Evolutionary conservation across 2,797 vertebrate genomes (phyloP).

Genomic region (Dryobates pubescens): DNA sequence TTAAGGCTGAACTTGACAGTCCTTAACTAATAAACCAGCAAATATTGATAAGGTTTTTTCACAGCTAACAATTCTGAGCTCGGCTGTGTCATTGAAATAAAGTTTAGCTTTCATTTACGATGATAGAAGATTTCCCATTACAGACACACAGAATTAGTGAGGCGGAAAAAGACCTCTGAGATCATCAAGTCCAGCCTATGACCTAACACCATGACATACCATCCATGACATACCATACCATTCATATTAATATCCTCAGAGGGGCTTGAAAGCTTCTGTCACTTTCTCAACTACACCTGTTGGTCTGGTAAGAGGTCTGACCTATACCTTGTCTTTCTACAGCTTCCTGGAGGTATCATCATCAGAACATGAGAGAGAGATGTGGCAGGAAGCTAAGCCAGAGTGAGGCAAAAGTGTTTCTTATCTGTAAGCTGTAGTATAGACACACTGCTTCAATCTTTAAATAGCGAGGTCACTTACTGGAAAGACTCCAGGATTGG

Average conservation of each 20-base stretch:
- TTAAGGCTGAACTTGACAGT: neutral
- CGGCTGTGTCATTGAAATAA: neutral
- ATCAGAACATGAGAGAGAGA: neutral
- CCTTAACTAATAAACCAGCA: neutral
- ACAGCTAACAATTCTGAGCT: neutral
- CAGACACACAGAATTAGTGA: too few species aligned
- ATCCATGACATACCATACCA: fast-evolving
- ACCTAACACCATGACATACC: too few species aligned
- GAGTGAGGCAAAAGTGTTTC: neutral
- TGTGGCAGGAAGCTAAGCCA: neutral
- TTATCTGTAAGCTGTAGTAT: neutral
- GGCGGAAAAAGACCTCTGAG: too few species aligned
- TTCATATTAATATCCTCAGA: neutral
- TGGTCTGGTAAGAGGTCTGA: neutral
- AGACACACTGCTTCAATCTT: neutral
- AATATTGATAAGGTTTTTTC: neutral
- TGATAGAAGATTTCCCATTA: neutral
- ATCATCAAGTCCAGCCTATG: too few species aligned
- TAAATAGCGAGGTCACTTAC: neutral
- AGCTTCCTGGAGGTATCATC: neutral
- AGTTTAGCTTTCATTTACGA: neutral
- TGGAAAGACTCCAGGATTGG: neutral
- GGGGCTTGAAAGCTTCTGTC: neutral
- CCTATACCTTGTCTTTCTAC: neutral
- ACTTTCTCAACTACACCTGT: neutral